phyloP scores from a whole-genome alignment of 2,888 invertebrate genomes.

The Drosophila lacicola region DNA sequence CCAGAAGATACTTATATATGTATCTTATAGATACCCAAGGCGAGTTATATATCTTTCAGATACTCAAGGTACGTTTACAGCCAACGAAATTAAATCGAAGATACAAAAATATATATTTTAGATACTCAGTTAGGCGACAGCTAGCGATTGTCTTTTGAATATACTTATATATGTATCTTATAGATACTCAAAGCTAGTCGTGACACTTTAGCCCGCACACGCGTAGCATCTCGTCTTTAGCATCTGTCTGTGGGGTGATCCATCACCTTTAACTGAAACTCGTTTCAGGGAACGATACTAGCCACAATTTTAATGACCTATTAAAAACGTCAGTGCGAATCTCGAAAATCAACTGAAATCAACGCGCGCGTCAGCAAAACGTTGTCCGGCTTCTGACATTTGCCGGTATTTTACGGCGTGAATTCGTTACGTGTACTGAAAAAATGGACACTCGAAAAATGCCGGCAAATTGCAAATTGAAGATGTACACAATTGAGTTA shows the following conservation, averaged over 20 bases:
- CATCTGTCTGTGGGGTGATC: constrained; percentile 21
- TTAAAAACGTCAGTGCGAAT: constrained; percentile 38
- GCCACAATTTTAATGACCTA: constrained; percentile 51
- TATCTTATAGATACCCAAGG: neutral
- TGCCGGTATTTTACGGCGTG: constrained; percentile 15
- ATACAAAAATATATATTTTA: too few relatives aligned
- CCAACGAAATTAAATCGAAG: too few relatives aligned
- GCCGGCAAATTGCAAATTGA: constrained; percentile 39
- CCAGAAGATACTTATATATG: neutral
- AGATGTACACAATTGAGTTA: constrained; percentile 18
- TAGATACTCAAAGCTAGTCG: neutral
- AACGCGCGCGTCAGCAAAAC: constrained; percentile 19
- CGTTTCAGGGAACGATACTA: constrained; percentile 38
- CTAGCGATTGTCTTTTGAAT: neutral
- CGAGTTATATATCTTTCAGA: constrained; percentile 6
- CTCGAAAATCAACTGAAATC: constrained; percentile 15
- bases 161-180: neutral
- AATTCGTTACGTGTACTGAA: constrained; percentile 10
- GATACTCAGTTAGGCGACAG: too few relatives aligned
- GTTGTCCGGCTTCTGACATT: constrained; percentile 27
- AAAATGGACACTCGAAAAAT: constrained; percentile 26
- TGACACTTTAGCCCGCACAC: neutral
- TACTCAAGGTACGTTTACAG: neutral
- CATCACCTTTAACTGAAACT: constrained; percentile 45
- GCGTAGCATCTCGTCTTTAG: constrained; percentile 4